Evolutionary conservation across 2,797 vertebrate species (phyloP).

Genomic region (Enteromius anoplus): DNA sequence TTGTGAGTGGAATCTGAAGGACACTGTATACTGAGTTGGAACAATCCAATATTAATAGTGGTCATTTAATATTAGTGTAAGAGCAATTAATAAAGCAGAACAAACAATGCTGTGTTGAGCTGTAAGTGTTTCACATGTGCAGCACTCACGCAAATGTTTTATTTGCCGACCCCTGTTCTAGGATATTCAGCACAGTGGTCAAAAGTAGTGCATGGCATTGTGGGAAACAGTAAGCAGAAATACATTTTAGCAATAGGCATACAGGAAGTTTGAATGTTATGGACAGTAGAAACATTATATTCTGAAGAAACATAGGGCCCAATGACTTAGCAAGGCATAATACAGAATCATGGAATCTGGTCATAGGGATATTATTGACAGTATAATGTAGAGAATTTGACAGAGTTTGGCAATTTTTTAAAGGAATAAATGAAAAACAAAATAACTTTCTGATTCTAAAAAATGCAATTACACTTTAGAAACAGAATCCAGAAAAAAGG

Average conservation of each 20-base stretch:
- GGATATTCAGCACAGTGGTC: background rate
- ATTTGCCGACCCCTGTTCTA: background rate
- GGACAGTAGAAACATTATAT: background rate
- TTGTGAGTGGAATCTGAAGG: slow-evolving; percentile 9
- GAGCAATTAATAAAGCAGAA: background rate
- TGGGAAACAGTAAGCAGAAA: background rate
- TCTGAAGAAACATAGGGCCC: background rate
- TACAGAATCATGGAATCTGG: background rate
- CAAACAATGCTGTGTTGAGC: background rate
- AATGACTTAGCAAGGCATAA: background rate
- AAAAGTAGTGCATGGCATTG: background rate
- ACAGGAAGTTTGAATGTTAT: background rate
- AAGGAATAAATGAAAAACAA: background rate
- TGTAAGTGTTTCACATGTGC: background rate
- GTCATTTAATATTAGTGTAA: no score
- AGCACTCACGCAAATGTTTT: background rate
- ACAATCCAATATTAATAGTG: background rate
- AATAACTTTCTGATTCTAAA: background rate
- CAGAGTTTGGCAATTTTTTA: background rate
- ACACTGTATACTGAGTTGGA: background rate
- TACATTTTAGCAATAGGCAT: background rate
- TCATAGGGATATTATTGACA: background rate
- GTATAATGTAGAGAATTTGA: background rate
- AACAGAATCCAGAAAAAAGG: background rate
- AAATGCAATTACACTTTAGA: no score